Percentiles rank a stretch among this genome's conserved stretches.
These are phyloP conservation scores for Rhamnusium bicolor DNA, from an alignment of 2,888 invertebrate genomes.

Conservation along the genomic window DNA sequence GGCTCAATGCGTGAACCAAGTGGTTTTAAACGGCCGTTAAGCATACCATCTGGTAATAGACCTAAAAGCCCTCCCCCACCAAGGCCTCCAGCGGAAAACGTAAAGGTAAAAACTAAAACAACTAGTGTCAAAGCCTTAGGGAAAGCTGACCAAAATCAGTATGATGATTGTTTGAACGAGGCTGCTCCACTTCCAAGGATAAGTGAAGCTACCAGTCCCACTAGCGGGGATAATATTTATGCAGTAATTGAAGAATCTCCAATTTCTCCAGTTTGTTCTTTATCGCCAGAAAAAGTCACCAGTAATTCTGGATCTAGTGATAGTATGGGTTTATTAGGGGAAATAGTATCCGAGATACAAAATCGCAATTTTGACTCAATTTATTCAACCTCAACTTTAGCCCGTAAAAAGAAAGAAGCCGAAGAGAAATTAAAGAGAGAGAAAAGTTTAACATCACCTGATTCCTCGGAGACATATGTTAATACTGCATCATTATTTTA, in stretches of 20 bases:
- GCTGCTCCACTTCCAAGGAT: slow-evolving; percentile 77
- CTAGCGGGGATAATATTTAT: slow-evolving; percentile 84
- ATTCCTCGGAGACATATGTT: slow-evolving; percentile 74
- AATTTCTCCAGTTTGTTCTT: slow-evolving; percentile 69
- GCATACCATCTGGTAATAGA: slow-evolving; percentile 78
- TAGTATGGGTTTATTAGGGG: slow-evolving; percentile 85
- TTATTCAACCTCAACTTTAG: slow-evolving; percentile 84
- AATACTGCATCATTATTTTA: slow-evolving; percentile 72
- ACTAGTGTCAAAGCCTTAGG: slow-evolving; percentile 70
- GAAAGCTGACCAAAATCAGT: slow-evolving; percentile 72
- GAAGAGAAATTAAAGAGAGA: slow-evolving; percentile 52
- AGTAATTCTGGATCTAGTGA: slow-evolving; percentile 75
- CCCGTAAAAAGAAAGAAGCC: slow-evolving; percentile 75
- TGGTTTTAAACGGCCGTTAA: slow-evolving; percentile 80
- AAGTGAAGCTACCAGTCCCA: slow-evolving; percentile 73
- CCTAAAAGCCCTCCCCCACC: slow-evolving; percentile 87
- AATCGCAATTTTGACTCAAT: slow-evolving; percentile 90
- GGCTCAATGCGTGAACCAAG: slow-evolving; percentile 87
- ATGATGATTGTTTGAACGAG: slow-evolving; percentile 86
- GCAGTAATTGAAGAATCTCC: slow-evolving; percentile 89
- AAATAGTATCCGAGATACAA: slow-evolving; percentile 91
- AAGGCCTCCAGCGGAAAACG: slow-evolving; percentile 74
- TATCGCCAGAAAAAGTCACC: slow-evolving; percentile 61
- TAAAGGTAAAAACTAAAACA: slow-evolving; percentile 41
- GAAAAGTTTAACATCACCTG: slow-evolving; percentile 58